These are phyloP conservation scores for Mallotus villosus DNA, from an alignment of 2,797 vertebrate genomes.

Conservation along the genomic window DNA sequence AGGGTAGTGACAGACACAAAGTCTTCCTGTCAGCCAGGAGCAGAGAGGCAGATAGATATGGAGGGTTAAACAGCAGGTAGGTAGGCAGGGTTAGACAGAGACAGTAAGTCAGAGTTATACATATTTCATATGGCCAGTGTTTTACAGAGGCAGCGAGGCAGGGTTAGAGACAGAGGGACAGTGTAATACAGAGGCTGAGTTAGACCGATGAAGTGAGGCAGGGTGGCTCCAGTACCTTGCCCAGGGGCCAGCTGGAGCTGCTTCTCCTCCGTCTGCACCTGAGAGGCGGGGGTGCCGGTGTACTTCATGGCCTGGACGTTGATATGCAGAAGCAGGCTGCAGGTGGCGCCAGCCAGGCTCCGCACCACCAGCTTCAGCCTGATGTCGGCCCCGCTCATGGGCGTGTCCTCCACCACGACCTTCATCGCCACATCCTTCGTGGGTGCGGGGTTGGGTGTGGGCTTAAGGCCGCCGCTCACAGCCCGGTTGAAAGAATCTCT, in stretches of 20 bases:
- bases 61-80: no score
- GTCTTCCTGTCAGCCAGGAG: no score
- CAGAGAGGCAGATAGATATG: no score
- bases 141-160: background rate
- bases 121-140: no score
- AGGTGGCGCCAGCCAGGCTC: constrained; percentile 50
- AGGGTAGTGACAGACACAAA: no score
- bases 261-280: constrained; percentile 61
- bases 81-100: no score
- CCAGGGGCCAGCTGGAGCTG: constrained; percentile 56
- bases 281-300: constrained; percentile 50
- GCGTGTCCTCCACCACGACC: constrained; percentile 32
- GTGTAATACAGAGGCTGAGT: background rate
- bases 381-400: constrained; percentile 63
- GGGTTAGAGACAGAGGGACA: background rate
- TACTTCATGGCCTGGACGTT: constrained; percentile 72
- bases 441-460: background rate
- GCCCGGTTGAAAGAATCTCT: constrained; percentile 61
- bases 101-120: no score
- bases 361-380: constrained; percentile 59
- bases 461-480: constrained; percentile 27
- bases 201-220: no score
- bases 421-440: constrained; percentile 8
- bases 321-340: constrained; percentile 56
- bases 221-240: constrained; percentile 50